These are phyloP conservation scores for Cynaeus angustus DNA, from an alignment of 2,888 invertebrate genomes.

Conservation along the genomic window DNA sequence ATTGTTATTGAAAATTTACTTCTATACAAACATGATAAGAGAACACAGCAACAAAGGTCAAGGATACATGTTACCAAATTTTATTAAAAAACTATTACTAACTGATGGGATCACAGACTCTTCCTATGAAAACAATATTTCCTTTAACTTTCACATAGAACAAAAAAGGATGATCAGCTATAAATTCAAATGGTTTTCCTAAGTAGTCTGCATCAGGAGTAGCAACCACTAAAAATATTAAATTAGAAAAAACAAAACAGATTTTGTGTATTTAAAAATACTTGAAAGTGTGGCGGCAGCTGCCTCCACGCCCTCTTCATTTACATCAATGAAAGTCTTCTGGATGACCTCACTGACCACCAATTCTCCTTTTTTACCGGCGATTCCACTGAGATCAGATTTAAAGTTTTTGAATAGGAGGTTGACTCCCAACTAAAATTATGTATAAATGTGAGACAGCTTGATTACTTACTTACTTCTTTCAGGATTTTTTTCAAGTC, in stretches of 20 bases:
- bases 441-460: neutral
- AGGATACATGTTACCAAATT: too few species aligned
- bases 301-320: slow-evolving; percentile 54
- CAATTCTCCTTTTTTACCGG: slow-evolving; percentile 48
- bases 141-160: slow-evolving; percentile 23
- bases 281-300: slow-evolving; percentile 59
- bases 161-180: slow-evolving; percentile 25
- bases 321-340: slow-evolving; percentile 25
- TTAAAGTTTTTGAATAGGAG: slow-evolving; percentile 34
- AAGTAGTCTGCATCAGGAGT: neutral
- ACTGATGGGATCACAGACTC: slow-evolving; percentile 9
- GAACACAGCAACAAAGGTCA: too few species aligned
- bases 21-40: too few species aligned
- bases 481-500: slow-evolving; percentile 13
- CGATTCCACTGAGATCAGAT: slow-evolving; percentile 58
- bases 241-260: neutral
- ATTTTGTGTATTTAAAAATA: neutral
- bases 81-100: neutral
- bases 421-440: slow-evolving; percentile 46
- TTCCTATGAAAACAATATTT: slow-evolving; percentile 10
- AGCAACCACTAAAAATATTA: neutral
- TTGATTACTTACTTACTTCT: slow-evolving; percentile 1
- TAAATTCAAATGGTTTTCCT: neutral
- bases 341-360: slow-evolving; percentile 56
- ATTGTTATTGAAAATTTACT: too few species aligned